Base-by-base conservation (phyloP, 1,140 invertebrate genomes). In the Diplogasteroides magnus region DNA sequence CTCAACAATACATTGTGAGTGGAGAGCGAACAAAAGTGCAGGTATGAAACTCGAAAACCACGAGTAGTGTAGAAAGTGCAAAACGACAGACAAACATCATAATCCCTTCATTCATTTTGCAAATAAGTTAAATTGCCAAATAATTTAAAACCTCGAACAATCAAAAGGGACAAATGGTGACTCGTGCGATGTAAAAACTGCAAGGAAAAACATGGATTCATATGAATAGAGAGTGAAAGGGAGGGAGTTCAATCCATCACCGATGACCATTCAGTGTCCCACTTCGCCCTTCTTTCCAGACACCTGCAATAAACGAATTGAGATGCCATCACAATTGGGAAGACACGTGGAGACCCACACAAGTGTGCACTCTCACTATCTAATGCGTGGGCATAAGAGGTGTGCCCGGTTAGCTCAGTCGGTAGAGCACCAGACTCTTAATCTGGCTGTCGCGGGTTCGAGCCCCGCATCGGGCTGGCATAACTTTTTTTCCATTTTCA, bases 241-340 rank as follows among this genome's bases (percentile, higher is more conserved):
- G 14, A 65, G 0, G 29, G 25, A 14, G 25, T 14, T 14, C 31
- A 64, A 23, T 23, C 37, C 13, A 25, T 64, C 23, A 3, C 28
- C 15, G 68, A n/a, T 29, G 68, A 73, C 13, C n/a, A n/a, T 72
- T 64, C 25, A 71, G 60, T 71, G 69, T n/a, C 55, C 69, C 6
- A 64, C 91, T 84, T 97, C 93, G 59, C 93, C 93, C 82, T 92
- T 93, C 78, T 94, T 94, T 11, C 93, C 93, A 57, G 91, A 88
- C 11, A 97, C 83, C 83, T 84, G 62, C 68, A 78, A 79, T 60
- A 62, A 68, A 57, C 63, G 48, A 69, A 71, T 61, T 25, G 55
- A 68, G 60, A 31, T 25, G 31, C 61, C n/a, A n/a, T 31, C 66
- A 1, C 56, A 73, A 29, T n/a, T 73, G 37, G n/a, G 61, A 73